Evolutionary conservation across 2,888 invertebrate genomes (phyloP).

Genomic region (Lasioglossum oenotherae): DNA sequence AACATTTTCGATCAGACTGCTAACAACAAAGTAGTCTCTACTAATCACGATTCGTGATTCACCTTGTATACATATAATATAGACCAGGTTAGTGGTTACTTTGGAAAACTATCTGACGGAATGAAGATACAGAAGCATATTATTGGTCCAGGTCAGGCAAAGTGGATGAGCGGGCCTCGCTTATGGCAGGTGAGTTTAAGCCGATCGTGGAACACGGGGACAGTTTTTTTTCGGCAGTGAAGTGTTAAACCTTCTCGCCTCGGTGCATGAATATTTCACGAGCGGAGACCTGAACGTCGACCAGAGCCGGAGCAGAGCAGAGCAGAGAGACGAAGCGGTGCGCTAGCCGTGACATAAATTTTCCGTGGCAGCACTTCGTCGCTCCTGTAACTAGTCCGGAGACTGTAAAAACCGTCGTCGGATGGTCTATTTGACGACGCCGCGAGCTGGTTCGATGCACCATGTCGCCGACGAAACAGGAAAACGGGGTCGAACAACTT

Average conservation of each 20-base stretch:
- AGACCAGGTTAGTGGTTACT: background rate
- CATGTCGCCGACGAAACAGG: background rate
- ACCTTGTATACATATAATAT: too few relatives aligned
- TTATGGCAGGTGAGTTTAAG: conserved; percentile 14
- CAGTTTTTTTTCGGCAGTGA: conserved; percentile 26
- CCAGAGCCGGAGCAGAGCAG: background rate
- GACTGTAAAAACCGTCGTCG: conserved; percentile 38
- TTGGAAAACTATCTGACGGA: background rate
- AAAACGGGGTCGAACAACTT: conserved; percentile 5
- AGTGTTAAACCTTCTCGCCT: conserved; percentile 42
- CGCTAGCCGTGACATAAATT: conserved; percentile 39
- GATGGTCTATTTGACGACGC: conserved; percentile 32
- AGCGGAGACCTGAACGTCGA: conserved; percentile 5
- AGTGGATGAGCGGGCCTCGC: background rate
- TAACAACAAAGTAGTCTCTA: too few relatives aligned
- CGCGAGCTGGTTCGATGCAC: background rate
- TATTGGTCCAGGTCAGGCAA: background rate
- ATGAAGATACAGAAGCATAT: background rate
- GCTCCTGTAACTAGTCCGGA: conserved; percentile 19
- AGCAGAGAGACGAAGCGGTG: conserved; percentile 16
- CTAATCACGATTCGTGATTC: too few relatives aligned
- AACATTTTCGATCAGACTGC: too few relatives aligned
- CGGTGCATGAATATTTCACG: conserved; percentile 48
- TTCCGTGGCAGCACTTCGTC: conserved; percentile 28
- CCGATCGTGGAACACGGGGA: background rate